Evolutionary conservation across 23 tunicate genomes (phyloP), one percentile per base, ranked within the genome.

Genomic region (Trididemnum clinides): DNA sequence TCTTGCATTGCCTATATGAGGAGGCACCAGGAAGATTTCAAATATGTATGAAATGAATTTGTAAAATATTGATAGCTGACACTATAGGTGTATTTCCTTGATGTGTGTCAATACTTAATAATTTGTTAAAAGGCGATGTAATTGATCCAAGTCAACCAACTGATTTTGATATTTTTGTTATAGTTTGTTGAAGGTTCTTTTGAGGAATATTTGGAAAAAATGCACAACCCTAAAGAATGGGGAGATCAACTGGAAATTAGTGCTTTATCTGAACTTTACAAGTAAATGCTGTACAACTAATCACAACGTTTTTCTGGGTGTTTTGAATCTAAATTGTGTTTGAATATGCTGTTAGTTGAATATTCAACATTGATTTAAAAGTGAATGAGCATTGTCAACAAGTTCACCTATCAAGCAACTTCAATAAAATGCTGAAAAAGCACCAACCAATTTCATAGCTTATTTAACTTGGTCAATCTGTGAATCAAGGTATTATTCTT

Each of bases 191-290:
- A 88, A 37, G 85, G 34, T 63, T 51, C 87, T 33, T 88, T 88
- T 72, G 92, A 88, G 36, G 92, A 88, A 23, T 88, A 88, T 82
- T 44, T 88, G 10, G 63, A 50, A n/a, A 49, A 72, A 44, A 88
- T 88, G 87, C 29, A 39, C 21, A 88, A 82, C 31, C 80, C 92
- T 0, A 88, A 88, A 28, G 92, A 88, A 36, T 82, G 82, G 51
- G 92, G 73, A 28, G 92, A 88, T 78, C 87, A 82, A 72, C 22
- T 88, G 1, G 92, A 88, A 73, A 88, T 88, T 18, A 72, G 83
- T 39, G 92, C 92, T 31, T 73, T 88, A 33, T 88, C 92, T 1
- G 71, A 82, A 34, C 54, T 82, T 77, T 88, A 88, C 77, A 82
- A 33, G 92, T 88, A 70, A 50, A 1, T 28, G 35, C 37, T 23